Conservation (phyloP, 2,888 invertebrate genomes). For the Axea sp. region DNA sequence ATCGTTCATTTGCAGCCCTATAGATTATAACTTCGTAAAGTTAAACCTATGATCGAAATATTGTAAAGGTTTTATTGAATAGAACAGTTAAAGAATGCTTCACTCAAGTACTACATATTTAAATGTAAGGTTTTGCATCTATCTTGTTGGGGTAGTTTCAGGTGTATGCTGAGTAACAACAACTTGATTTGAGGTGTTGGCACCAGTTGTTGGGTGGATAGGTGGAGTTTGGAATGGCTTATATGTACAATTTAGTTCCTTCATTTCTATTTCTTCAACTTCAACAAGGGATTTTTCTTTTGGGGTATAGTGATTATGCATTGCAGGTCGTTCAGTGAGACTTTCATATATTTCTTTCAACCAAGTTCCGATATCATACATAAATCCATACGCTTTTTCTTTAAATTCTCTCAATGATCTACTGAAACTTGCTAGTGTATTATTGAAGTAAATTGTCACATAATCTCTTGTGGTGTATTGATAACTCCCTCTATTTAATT, state of each 20-base stretch:
- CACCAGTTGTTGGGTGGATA: slow-evolving; percentile 8
- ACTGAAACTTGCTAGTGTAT: slow-evolving; percentile 16
- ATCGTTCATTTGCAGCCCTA: slow-evolving; percentile 27
- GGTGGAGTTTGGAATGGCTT: slow-evolving; percentile 10
- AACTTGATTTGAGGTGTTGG: slow-evolving; percentile 9
- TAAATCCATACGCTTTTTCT: slow-evolving; percentile 16
- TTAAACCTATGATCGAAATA: slow-evolving; percentile 26
- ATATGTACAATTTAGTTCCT: slow-evolving; percentile 2
- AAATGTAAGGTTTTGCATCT: slow-evolving; percentile 1
- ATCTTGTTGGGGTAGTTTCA: slow-evolving; percentile 6
- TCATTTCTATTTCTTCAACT: slow-evolving; percentile 1
- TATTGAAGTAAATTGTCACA: slow-evolving; percentile 13
- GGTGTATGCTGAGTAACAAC: slow-evolving; percentile 8
- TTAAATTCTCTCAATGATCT: slow-evolving; percentile 12
- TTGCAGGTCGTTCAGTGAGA: slow-evolving; percentile 8
- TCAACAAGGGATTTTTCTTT: neutral
- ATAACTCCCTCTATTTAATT: slow-evolving; percentile 5
- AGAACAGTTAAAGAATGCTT: slow-evolving; percentile 16
- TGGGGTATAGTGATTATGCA: no score
- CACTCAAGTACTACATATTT: slow-evolving; percentile 8
- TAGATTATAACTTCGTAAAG: slow-evolving; percentile 29
- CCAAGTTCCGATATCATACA: slow-evolving; percentile 16
- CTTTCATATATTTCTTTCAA: slow-evolving; percentile 12
- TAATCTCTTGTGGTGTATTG: slow-evolving; percentile 12
- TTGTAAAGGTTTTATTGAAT: slow-evolving; percentile 28